phyloP scores from a whole-genome alignment of 2,888 invertebrate genomes.

The Shargacucullia verbasci region DNA sequence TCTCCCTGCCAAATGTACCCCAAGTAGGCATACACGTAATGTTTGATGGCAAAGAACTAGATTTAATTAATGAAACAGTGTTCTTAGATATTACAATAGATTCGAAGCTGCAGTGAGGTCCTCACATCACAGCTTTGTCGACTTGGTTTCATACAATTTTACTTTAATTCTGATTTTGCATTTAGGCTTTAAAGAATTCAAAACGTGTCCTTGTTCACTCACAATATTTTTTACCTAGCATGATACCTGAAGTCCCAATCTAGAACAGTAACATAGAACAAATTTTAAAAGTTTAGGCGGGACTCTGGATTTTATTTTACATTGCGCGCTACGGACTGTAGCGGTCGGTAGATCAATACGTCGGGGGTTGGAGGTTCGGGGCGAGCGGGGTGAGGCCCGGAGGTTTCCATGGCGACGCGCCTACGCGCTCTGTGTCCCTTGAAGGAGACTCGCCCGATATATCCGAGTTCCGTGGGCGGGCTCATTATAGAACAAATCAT shows the following conservation, averaged over 20 bases:
- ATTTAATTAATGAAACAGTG: too few species aligned
- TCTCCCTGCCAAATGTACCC: too few species aligned
- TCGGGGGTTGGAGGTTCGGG: slow-evolving; percentile 52
- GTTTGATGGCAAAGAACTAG: too few species aligned
- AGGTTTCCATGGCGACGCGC: slow-evolving; percentile 83
- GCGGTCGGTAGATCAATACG: slow-evolving; percentile 77
- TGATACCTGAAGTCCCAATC: slow-evolving; percentile 4
- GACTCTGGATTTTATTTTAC: slow-evolving; percentile 62
- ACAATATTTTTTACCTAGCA: not conserved
- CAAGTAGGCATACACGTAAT: too few species aligned
- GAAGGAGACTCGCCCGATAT: slow-evolving; percentile 71
- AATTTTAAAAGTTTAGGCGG: slow-evolving; percentile 49
- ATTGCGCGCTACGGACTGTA: slow-evolving; percentile 61
- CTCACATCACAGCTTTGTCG: too few species aligned
- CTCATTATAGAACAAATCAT: slow-evolving; percentile 75
- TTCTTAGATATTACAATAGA: too few species aligned
- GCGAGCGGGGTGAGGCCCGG: slow-evolving; percentile 49
- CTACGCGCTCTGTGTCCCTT: slow-evolving; percentile 78
- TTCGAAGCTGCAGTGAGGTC: too few species aligned
- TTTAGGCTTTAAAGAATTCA: too few species aligned
- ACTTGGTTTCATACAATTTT: too few species aligned
- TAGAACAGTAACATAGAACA: slow-evolving; percentile 18
- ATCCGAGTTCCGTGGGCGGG: slow-evolving; percentile 74
- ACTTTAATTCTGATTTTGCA: too few species aligned
- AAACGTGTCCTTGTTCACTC: too few species aligned